phyloP scores from a whole-genome alignment of 2,113 vertebrate genomes.

The Tragelaphus scriptus region DNA sequence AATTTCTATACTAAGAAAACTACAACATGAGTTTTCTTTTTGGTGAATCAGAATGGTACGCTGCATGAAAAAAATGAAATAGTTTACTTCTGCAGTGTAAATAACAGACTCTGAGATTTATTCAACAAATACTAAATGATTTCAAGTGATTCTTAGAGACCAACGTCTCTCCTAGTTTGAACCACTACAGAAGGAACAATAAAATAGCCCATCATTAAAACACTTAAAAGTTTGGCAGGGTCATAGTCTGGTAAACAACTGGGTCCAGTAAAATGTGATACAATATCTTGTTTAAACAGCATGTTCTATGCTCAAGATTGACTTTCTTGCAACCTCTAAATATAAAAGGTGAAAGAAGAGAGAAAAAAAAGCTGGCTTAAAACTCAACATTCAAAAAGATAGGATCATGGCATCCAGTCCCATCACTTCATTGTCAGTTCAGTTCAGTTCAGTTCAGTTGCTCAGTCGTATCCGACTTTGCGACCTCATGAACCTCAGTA shows the following conservation, averaged over 20 bases:
- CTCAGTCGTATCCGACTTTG: neutral
- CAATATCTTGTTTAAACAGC: neutral
- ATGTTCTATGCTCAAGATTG: neutral
- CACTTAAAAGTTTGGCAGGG: neutral
- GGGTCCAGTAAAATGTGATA: neutral
- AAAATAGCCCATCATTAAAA: neutral
- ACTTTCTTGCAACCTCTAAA: neutral
- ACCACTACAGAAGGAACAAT: neutral
- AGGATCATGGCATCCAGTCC: neutral
- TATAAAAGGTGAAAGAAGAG: neutral
- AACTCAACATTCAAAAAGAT: neutral
- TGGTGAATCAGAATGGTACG: neutral
- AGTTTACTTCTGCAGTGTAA: neutral
- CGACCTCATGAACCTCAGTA: rapidly evolving
- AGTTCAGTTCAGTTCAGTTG: neutral
- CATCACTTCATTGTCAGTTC: neutral
- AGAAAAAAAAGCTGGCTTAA: neutral
- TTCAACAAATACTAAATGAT: neutral
- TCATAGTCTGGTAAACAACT: neutral
- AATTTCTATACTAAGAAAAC: neutral
- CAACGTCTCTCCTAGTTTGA: rapidly evolving
- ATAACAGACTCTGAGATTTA: neutral
- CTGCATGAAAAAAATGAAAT: neutral
- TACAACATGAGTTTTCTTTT: neutral
- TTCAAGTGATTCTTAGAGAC: neutral